These are phyloP conservation scores for Panagrolaimus sp. DNA, from an alignment of 1,140 invertebrate species.

Conservation along the genomic window DNA sequence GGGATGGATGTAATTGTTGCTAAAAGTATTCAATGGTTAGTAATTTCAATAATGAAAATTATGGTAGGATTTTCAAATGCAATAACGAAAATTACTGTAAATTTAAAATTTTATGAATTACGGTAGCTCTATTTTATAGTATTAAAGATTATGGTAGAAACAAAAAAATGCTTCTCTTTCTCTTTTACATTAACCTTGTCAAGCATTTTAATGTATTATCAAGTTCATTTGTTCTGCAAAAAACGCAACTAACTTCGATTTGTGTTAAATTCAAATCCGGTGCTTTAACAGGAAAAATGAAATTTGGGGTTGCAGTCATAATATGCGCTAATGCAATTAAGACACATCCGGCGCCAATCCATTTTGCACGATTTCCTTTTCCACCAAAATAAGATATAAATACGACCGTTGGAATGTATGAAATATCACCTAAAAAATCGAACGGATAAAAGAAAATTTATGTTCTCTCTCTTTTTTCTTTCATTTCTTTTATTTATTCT, in stretches of 20 bases:
- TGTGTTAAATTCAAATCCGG: slow-evolving; percentile 49
- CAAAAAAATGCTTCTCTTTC: too few relatives aligned
- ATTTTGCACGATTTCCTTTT: slow-evolving; percentile 49
- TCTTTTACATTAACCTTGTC: too few relatives aligned
- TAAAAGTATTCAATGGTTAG: too few relatives aligned
- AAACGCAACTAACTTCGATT: slow-evolving; percentile 37
- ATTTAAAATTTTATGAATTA: too few relatives aligned
- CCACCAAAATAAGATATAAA: slow-evolving; percentile 57
- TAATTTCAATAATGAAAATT: too few relatives aligned
- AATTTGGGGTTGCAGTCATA: slow-evolving; percentile 53
- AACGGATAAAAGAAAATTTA: background rate
- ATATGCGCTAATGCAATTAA: slow-evolving; percentile 56
- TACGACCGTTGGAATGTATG: slow-evolving; percentile 57
- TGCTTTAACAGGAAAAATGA: slow-evolving; percentile 46
- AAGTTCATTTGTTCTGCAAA: too few relatives aligned
- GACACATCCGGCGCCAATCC: slow-evolving; percentile 56
- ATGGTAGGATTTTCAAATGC: too few relatives aligned
- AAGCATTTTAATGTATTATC: too few relatives aligned
- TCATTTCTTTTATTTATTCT: too few relatives aligned
- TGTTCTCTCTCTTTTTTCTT: background rate
- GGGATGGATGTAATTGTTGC: slow-evolving; percentile 23
- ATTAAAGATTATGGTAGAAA: too few relatives aligned
- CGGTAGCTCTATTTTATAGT: too few relatives aligned
- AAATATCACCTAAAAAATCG: slow-evolving; percentile 49
- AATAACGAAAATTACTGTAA: too few relatives aligned